Conservation (phyloP, 2,888 invertebrate genomes). For the Siphonodentalium dalli region DNA sequence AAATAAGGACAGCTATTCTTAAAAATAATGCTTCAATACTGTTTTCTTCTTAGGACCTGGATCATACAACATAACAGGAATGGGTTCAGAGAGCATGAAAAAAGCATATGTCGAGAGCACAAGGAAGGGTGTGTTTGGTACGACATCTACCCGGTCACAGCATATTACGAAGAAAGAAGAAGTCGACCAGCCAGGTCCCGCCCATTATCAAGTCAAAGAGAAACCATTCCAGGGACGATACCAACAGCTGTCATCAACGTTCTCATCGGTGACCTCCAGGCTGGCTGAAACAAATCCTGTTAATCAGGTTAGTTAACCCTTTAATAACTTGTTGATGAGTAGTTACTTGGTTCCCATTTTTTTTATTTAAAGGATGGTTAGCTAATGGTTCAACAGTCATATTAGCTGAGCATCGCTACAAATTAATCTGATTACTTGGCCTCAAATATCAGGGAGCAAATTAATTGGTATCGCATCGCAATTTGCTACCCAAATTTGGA, state of each 20-base stretch:
- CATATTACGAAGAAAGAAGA: constrained; percentile 52
- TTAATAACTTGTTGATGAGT: background rate
- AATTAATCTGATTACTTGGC: too few relatives aligned
- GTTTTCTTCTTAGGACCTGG: constrained; percentile 60
- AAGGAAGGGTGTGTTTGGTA: constrained; percentile 62
- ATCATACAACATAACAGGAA: constrained; percentile 60
- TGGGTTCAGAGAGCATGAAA: constrained; percentile 63
- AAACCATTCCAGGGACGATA: constrained; percentile 53
- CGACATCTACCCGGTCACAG: constrained; percentile 54
- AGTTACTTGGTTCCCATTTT: too few relatives aligned
- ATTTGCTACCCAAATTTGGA: too few relatives aligned
- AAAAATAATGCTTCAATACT: too few relatives aligned
- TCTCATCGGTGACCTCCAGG: constrained; percentile 58
- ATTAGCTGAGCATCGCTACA: too few relatives aligned
- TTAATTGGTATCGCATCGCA: too few relatives aligned
- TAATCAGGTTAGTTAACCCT: constrained; percentile 36
- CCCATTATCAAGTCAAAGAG: constrained; percentile 59
- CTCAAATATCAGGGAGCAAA: too few relatives aligned
- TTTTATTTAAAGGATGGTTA: too few relatives aligned
- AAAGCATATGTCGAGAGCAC: constrained; percentile 63
- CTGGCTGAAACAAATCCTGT: constrained; percentile 38
- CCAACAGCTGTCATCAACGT: constrained; percentile 56
- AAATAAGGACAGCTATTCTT: too few relatives aligned
- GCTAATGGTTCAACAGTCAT: too few relatives aligned
- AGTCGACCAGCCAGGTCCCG: constrained; percentile 58